Percentiles rank a stretch among this genome's conserved stretches.
phyloP scores from a whole-genome alignment of 2,888 invertebrate species.

The Mimas tiliae region DNA sequence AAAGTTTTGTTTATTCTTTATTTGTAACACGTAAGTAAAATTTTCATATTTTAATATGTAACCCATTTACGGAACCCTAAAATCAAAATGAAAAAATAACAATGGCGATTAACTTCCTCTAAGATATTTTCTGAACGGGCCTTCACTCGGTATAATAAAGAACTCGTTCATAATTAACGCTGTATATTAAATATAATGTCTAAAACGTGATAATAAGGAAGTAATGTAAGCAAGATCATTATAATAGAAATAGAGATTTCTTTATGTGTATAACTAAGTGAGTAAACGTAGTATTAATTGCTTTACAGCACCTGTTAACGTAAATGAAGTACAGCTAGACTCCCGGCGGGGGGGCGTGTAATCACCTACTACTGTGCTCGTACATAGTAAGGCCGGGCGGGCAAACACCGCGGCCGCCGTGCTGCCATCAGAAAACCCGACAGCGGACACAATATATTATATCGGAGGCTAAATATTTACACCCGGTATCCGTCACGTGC shows the following conservation, averaged over 20 bases:
- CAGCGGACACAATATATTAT: background rate
- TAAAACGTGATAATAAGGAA: slow-evolving; percentile 80
- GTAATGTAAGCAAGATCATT: slow-evolving; percentile 78
- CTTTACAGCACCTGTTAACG: slow-evolving; percentile 66
- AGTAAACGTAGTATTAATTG: slow-evolving; percentile 71
- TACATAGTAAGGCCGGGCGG: background rate
- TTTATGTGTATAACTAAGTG: slow-evolving; percentile 77
- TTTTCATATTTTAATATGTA: background rate
- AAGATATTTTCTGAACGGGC: slow-evolving; percentile 68
- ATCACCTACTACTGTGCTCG: slow-evolving; percentile 18
- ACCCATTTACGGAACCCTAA: slow-evolving; percentile 50
- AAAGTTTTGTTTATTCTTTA: background rate
- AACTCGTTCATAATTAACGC: slow-evolving; percentile 78
- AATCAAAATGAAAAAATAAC: slow-evolving; percentile 57
- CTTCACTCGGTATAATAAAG: slow-evolving; percentile 72
- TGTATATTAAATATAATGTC: slow-evolving; percentile 78
- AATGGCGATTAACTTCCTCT: slow-evolving; percentile 71
- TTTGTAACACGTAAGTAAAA: background rate
- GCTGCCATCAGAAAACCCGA: background rate
- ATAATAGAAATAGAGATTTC: slow-evolving; percentile 76
- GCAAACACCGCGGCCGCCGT: background rate
- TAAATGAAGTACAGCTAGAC: slow-evolving; percentile 62
- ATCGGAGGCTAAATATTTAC: slow-evolving; percentile 6
- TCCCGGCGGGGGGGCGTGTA: slow-evolving; percentile 54
- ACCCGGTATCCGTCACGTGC: slow-evolving; percentile 9